Conservation (phyloP, 1,140 invertebrate species). For the Aphelenchoides besseyi region DNA sequence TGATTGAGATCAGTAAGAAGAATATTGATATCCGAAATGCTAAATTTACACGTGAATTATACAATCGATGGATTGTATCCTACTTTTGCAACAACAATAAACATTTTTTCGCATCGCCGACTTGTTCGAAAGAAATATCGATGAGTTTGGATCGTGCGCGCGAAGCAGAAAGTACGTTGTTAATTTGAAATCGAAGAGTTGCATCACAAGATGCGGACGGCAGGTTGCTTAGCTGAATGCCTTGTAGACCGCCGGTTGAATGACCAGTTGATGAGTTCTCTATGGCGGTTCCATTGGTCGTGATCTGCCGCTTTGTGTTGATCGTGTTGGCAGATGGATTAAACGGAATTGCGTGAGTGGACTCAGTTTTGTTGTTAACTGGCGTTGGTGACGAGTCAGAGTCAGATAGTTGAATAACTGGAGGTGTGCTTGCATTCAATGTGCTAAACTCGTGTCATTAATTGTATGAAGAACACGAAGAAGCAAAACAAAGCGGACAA, state of each 20-base stretch:
- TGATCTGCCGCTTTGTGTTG: background rate
- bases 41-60: background rate
- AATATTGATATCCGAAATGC: slow-evolving; percentile 7
- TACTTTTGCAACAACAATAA: slow-evolving; percentile 22
- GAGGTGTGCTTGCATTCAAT: background rate
- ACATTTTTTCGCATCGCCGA: background rate
- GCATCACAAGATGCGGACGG: background rate
- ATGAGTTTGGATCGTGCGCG: slow-evolving; percentile 7
- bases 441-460: background rate
- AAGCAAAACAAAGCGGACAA: background rate
- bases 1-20: slow-evolving; percentile 9
- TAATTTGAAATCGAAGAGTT: background rate
- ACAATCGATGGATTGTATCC: background rate
- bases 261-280: background rate
- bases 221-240: background rate
- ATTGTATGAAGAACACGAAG: background rate
- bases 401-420: background rate
- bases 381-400: background rate
- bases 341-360: background rate
- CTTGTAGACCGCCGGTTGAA: slow-evolving; percentile 11
- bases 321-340: background rate
- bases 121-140: slow-evolving; percentile 17
- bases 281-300: slow-evolving; percentile 15
- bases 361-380: background rate
- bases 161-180: background rate